Evolutionary conservation across 1,140 invertebrate species (phyloP).

Genomic region (Dryas iulia): DNA sequence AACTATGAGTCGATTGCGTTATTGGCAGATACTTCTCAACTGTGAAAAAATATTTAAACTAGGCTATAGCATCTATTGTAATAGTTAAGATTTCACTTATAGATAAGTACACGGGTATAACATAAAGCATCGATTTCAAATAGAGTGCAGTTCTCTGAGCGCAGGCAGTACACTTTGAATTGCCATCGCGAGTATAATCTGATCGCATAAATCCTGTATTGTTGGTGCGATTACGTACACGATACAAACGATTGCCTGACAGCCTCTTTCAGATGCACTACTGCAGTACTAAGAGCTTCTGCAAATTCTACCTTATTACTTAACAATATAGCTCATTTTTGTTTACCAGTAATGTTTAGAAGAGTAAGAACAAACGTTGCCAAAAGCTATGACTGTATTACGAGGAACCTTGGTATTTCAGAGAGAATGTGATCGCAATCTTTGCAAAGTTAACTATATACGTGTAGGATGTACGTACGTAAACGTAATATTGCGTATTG

Average conservation of each 20-base stretch:
- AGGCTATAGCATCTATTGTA: too few species aligned
- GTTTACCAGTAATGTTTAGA: background rate
- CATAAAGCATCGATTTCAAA: background rate
- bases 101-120: background rate
- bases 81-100: background rate
- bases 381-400: constrained; percentile 16
- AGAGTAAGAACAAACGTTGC: background rate
- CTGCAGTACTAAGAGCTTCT: background rate
- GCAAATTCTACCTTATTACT: background rate
- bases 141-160: background rate
- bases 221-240: constrained; percentile 16
- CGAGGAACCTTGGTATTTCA: constrained; percentile 5
- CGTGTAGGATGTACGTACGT: background rate
- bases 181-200: background rate
- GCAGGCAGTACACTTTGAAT: background rate
- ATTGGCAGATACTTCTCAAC: too few species aligned
- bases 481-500: background rate
- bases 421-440: constrained; percentile 7
- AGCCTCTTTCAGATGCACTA: constrained; percentile 8
- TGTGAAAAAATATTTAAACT: too few species aligned
- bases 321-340: background rate
- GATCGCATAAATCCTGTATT: constrained; percentile 19
- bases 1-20: too few species aligned
- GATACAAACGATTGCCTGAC: constrained; percentile 4
- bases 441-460: constrained; percentile 2